phyloP scores from a whole-genome alignment of 2,113 vertebrate species.

The Mus musculus region GRCm39 chr5:5546001-5546500 shows the following conservation, averaged over 20 bases:
- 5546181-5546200: too few relatives aligned
- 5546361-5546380: neutral
- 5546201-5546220: too few relatives aligned
- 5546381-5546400: neutral
- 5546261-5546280: neutral
- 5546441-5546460: neutral
- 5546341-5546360: neutral
- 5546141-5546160: too few relatives aligned
- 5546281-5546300: neutral
- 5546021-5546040: neutral
- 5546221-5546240: too few relatives aligned
- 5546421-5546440: slow-evolving; percentile 26
- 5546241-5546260: neutral
- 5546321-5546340: neutral
- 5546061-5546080: neutral
- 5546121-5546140: too few relatives aligned
- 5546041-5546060: neutral
- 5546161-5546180: neutral
- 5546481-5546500: neutral
- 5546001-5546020: neutral
- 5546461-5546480: neutral
- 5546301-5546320: neutral
- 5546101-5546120: neutral
- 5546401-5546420: neutral
- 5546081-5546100: neutral